Evolutionary conservation across 2,888 invertebrate genomes (phyloP).

Genomic region (Phaonia tiefii): DNA sequence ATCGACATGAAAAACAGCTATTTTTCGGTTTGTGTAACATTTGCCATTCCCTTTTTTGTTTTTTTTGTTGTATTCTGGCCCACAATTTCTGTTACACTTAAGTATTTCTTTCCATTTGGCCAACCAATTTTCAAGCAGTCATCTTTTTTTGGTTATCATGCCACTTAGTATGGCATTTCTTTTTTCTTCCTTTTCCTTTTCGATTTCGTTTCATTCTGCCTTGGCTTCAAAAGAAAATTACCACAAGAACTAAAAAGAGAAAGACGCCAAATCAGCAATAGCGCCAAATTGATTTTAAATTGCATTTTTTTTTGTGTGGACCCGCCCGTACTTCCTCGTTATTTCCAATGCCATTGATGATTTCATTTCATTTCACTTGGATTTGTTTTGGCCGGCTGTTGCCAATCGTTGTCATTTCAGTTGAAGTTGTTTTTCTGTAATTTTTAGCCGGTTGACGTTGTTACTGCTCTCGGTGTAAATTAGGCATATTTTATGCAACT

Average conservation of each 20-base stretch:
- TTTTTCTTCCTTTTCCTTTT: no score
- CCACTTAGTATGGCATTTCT: constrained; percentile 50
- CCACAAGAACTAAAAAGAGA: constrained; percentile 52
- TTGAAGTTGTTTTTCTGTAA: constrained; percentile 30
- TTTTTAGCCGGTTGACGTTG: no score
- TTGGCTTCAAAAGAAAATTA: constrained; percentile 50
- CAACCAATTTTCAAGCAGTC: constrained; percentile 22
- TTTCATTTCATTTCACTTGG: constrained; percentile 54
- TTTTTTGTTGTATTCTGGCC: constrained; percentile 20
- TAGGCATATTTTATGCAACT: constrained; percentile 67
- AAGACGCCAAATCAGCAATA: constrained; percentile 68
- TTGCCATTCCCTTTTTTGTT: neutral
- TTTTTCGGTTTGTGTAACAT: constrained; percentile 29
- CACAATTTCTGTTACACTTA: constrained; percentile 1
- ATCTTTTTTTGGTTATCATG: constrained; percentile 57
- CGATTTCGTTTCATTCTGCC: constrained; percentile 22
- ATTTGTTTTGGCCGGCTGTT: neutral
- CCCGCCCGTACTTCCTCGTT: neutral
- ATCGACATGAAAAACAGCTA: constrained; percentile 67
- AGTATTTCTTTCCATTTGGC: constrained; percentile 17
- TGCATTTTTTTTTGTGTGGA: constrained; percentile 53
- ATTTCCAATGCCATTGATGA: constrained; percentile 22
- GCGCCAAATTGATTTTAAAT: constrained; percentile 68
- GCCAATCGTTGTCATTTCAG: constrained; percentile 20
- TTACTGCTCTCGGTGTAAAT: constrained; percentile 44